A percentile compares a stretch with the other conserved stretches of the same genome.
phyloP scores from a whole-genome alignment of 2,888 invertebrate species.

The Polymixis flavicincta region DNA sequence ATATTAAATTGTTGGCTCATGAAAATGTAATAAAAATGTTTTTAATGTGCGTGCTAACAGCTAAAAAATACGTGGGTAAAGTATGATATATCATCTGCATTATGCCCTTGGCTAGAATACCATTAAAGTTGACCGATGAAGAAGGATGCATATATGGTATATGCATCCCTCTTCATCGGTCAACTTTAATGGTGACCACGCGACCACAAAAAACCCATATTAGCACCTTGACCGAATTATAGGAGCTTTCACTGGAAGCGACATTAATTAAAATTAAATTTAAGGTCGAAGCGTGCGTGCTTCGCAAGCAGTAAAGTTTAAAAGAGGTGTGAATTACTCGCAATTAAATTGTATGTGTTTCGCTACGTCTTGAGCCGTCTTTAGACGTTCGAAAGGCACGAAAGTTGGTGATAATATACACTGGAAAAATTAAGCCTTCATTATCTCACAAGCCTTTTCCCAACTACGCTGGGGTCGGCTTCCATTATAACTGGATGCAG shows the following conservation, averaged over 20 bases:
- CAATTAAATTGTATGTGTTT: conserved; percentile 16
- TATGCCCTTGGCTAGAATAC: conserved; percentile 34
- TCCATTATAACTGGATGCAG: too few species aligned
- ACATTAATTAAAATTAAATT: conserved; percentile 59
- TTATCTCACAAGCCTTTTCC: too few species aligned
- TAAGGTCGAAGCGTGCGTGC: conserved; percentile 57
- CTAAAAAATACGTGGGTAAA: conserved; percentile 6
- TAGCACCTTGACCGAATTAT: conserved; percentile 60
- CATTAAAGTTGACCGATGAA: conserved; percentile 18
- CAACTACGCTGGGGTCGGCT: too few species aligned
- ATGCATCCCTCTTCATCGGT: too few species aligned
- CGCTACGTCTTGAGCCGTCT: background rate
- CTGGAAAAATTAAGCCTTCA: background rate
- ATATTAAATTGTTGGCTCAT: conserved; percentile 46
- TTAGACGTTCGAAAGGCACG: background rate
- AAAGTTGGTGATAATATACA: conserved; percentile 21
- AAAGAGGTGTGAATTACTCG: conserved; percentile 46
- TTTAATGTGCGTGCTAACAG: conserved; percentile 43
- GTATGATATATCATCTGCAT: conserved; percentile 36
- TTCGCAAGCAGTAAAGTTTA: conserved; percentile 32
- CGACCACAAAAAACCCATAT: conserved; percentile 18
- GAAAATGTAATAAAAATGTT: conserved; percentile 41
- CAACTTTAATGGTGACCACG: too few species aligned
- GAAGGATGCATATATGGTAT: conserved; percentile 27
- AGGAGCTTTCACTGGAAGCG: conserved; percentile 37